Evolutionary conservation across 2,888 invertebrate genomes (phyloP), one percentile per base, ranked within the genome.

Genomic region (Branchellion lobata): DNA sequence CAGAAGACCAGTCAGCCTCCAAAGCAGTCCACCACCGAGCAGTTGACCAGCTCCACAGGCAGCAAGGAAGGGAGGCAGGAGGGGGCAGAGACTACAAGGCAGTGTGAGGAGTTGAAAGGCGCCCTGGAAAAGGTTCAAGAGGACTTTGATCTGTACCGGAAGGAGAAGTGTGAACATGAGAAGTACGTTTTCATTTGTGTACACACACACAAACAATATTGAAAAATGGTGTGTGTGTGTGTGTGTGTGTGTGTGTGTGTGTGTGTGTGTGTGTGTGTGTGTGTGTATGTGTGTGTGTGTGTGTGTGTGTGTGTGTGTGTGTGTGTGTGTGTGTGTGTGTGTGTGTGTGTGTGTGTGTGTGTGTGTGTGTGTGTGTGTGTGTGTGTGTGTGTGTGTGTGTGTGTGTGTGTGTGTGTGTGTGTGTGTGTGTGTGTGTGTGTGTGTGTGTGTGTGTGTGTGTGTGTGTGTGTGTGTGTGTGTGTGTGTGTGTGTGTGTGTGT

Each of bases 61-160:
- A 57, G 61, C 3, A 18, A n/a, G n/a, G n/a, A n/a, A 24, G 8
- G 21, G n/a, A 57, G 24, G 61, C 21, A 57, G 65, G 79, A 0
- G 31, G 78, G 73, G 53, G 33, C 31, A 65, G 80, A 78, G 3
- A n/a, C n/a, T n/a, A n/a, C n/a, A n/a, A 53, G 34, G 69, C 47
- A 80, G 57, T 77, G 83, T 73, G 83, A 89, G 1, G 91, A 91
- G 79, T 86, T 90, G 0, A 91, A 91, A 84, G 91, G 91, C 82
- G 92, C 92, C 83, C 88, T 93, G 69, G 92, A 92, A 80, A 90
- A 92, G 78, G 86, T 93, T 18, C 92, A 92, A 85, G 92, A 93
- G 84, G 94, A 96, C 85, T 93, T 92, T 86, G 93, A 93, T 80
- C 92, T 91, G 3, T 95, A 95, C 86, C 92, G 92, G 82, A 92